A percentile compares a stretch with the other conserved stretches of the same genome.
These are phyloP conservation scores for Zaprionus nigranus DNA, from an alignment of 1,140 invertebrate species.

Conservation along the genomic window DNA sequence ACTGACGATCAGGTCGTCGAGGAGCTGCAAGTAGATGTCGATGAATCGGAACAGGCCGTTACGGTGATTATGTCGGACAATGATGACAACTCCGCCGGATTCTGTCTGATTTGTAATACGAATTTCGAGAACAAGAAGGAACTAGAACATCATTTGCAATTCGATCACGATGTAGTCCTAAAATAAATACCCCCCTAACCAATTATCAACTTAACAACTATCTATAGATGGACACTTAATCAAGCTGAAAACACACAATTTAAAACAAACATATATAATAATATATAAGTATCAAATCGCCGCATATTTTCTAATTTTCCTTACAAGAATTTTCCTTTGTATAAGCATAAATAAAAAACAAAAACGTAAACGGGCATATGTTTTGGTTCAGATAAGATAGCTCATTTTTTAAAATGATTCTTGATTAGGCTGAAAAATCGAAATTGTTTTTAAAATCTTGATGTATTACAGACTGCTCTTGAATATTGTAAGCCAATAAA, in stretches of 20 bases:
- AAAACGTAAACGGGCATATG: slow-evolving; percentile 12
- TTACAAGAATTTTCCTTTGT: slow-evolving; percentile 9
- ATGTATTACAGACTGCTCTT: slow-evolving; percentile 4
- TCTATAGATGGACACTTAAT: not conserved
- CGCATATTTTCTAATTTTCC: slow-evolving; percentile 13
- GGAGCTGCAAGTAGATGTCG: slow-evolving; percentile 70
- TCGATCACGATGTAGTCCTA: slow-evolving; percentile 75
- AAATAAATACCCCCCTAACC: slow-evolving; percentile 44
- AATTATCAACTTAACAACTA: not conserved
- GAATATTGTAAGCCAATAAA: not conserved
- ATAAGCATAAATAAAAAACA: slow-evolving; percentile 25
- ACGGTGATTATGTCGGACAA: slow-evolving; percentile 73
- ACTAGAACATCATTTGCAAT: slow-evolving; percentile 72
- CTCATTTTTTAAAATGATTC: not conserved
- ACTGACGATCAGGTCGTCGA: slow-evolving; percentile 70
- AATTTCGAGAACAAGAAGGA: slow-evolving; percentile 75
- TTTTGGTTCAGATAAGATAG: not conserved
- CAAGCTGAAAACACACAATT: not conserved
- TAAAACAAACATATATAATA: not conserved
- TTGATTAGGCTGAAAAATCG: not conserved
- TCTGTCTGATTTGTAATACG: slow-evolving; percentile 72
- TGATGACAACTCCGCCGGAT: slow-evolving; percentile 58
- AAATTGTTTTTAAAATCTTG: not conserved
- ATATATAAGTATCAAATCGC: not conserved
- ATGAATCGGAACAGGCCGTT: slow-evolving; percentile 74